Conservation (phyloP, 2,888 invertebrate genomes). For the Pyrgus malvae region DNA sequence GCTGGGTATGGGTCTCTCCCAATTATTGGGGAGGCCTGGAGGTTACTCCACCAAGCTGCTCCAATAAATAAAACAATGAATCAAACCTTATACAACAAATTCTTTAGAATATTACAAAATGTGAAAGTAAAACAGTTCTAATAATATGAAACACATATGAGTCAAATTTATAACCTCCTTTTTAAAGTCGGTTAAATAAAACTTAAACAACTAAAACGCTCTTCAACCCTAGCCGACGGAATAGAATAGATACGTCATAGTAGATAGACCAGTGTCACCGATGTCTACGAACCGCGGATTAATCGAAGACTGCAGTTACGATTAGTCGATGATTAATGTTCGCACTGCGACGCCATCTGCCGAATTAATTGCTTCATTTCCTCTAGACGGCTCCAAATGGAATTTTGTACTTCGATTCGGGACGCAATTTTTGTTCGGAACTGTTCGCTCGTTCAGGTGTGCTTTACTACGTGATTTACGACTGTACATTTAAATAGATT, state of each 20-base stretch:
- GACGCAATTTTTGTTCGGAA: conserved; percentile 63
- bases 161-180: too few relatives aligned
- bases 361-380: conserved; percentile 82
- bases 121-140: too few relatives aligned
- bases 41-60: too few relatives aligned
- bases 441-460: conserved; percentile 63
- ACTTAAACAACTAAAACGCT: background rate
- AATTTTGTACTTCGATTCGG: conserved; percentile 77
- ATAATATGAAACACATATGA: too few relatives aligned
- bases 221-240: background rate
- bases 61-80: too few relatives aligned
- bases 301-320: conserved; percentile 81
- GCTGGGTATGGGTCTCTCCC: too few relatives aligned
- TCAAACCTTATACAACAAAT: too few relatives aligned
- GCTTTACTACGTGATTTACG: conserved; percentile 64
- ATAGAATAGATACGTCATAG: conserved; percentile 25
- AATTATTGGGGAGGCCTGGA: too few relatives aligned
- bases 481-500: conserved; percentile 50
- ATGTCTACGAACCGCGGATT: conserved; percentile 59
- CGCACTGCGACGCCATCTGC: conserved; percentile 80
- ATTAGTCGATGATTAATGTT: conserved; percentile 81
- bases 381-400: conserved; percentile 77
- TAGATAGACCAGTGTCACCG: conserved; percentile 37
- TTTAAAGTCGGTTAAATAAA: background rate
- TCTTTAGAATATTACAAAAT: too few relatives aligned